Evolutionary conservation across 2,888 invertebrate genomes (phyloP).

Genomic region (Euzetes globulus): DNA sequence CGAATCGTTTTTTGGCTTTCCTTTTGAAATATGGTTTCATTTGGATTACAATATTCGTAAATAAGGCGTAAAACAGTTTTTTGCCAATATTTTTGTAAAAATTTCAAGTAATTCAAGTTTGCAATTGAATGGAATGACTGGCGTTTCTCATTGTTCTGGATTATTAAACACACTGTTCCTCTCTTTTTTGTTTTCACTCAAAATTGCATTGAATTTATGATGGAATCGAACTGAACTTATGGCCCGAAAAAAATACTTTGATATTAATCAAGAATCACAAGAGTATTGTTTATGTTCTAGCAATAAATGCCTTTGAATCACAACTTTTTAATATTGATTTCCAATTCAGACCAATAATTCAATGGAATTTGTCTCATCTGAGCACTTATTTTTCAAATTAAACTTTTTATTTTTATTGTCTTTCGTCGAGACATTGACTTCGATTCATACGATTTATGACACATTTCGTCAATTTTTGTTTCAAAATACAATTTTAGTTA

Average conservation of each 20-base stretch:
- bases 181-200: background rate
- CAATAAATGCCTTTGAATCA: background rate
- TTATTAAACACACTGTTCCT: background rate
- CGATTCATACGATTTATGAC: too few relatives aligned
- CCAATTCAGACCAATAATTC: background rate
- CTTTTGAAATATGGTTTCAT: background rate
- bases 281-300: background rate
- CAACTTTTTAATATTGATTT: background rate
- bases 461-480: too few relatives aligned
- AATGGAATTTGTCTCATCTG: too few relatives aligned
- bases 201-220: background rate
- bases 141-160: background rate
- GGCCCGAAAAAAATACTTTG: background rate
- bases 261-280: conserved; percentile 7
- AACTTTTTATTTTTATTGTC: too few relatives aligned
- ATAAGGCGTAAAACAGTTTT: conserved; percentile 5
- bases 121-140: background rate
- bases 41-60: background rate
- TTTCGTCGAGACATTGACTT: too few relatives aligned
- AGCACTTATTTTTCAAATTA: too few relatives aligned
- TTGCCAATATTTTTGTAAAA: background rate
- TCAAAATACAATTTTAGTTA: too few relatives aligned
- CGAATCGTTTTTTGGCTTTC: too few relatives aligned
- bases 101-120: background rate
- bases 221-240: background rate